Base-by-base conservation (phyloP, 2,113 vertebrate species). In the Gadus macrocephalus region DNA sequence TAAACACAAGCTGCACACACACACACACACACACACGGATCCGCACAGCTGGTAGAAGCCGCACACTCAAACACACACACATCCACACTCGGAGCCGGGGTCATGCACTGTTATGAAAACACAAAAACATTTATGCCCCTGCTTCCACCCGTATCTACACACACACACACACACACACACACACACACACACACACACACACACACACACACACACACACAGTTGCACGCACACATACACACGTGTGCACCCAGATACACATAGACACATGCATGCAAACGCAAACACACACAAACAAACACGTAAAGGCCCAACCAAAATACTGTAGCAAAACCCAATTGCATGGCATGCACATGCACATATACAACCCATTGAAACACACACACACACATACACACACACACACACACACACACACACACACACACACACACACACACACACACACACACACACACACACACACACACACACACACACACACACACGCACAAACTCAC, bases 391-490 rank as follows among this genome's bases (percentile, higher is more conserved):
- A 49, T 20, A 67, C 69, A 27, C 19, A 49, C 68, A 20, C 67
- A 68, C 20, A 79, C 56, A 62, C 4, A 69, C 53, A 49, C 35
- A 67, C 69, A 27, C 19, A 49, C 68, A 20, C 67, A 68, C 64
- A 64, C 78, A 69, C 78, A 78, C 65, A 66, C 28, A n/a, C 76
- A 80, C 67, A 55, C 73, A 70, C 68, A 64, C 79, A 81, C 86
- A 77, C 77, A 72, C 70, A 81, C 72, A 68, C 76, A 69, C 64
- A 19, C 62, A 62, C 60, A 20, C 62, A 69, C 38, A 62, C 58
- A 78, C 81, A 70, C 80, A 87, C 76, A 87, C 76, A 81, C 28
- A n/a, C 76, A 80, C 67, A 55, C 73, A 70, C 68, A 64, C 79
- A 81, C 86, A 77, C 77, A 72, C 70, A 81, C 72, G 67, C 76